Conservation (phyloP, 1,140 invertebrate genomes). For the Saccostrea glomerata region DNA sequence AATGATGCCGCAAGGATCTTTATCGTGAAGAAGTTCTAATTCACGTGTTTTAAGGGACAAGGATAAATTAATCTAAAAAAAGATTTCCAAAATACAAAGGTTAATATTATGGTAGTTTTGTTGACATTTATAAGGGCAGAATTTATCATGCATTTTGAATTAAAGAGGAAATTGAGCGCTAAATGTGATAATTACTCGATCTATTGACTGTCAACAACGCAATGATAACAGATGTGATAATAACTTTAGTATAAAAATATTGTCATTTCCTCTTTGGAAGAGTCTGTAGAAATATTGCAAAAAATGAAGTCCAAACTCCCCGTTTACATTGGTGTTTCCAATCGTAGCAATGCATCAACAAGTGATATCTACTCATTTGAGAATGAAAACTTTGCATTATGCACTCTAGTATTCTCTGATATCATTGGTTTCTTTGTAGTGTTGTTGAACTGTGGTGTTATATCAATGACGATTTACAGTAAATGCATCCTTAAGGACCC, state of each 20-base stretch:
- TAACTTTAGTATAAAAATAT: conserved; percentile 6
- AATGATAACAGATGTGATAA: not conserved
- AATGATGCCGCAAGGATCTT: too few relatives aligned
- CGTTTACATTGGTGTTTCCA: not conserved
- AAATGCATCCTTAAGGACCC: conserved; percentile 16
- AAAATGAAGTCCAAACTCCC: not conserved
- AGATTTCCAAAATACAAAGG: too few relatives aligned
- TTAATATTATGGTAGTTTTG: too few relatives aligned
- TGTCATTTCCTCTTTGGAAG: not conserved
- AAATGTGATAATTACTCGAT: not conserved
- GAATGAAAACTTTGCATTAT: not conserved
- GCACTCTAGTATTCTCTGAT: not conserved
- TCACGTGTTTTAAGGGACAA: too few relatives aligned
- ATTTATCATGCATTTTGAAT: not conserved
- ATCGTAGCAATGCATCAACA: not conserved
- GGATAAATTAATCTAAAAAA: too few relatives aligned
- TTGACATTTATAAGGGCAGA: not conserved
- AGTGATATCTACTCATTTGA: not conserved
- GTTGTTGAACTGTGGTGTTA: not conserved
- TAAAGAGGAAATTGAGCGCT: not conserved
- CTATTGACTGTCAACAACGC: not conserved
- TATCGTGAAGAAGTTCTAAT: too few relatives aligned
- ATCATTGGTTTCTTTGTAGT: not conserved
- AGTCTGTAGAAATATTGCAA: not conserved
- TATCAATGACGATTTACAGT: conserved; percentile 18